Evolutionary conservation across 2,113 vertebrate species (phyloP).

Genomic region (Ctenomys sociabilis): DNA sequence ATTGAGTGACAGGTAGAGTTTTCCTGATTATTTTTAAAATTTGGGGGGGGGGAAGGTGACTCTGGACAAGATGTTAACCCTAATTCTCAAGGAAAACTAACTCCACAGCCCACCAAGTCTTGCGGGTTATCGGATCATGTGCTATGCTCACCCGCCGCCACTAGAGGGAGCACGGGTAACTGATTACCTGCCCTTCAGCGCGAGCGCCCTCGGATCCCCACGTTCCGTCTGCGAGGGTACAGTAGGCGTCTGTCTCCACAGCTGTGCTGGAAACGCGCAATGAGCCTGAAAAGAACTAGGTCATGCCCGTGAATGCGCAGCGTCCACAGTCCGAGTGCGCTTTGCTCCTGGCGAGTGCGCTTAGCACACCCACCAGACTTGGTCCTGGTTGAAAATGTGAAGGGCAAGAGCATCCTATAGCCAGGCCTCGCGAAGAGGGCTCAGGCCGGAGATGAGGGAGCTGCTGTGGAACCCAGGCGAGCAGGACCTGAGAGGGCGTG

Average conservation of each 20-base stretch:
- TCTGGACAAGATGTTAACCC: neutral
- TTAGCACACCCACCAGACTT: accelerated
- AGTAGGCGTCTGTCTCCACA: neutral
- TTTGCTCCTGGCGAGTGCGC: neutral
- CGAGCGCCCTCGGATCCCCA: neutral
- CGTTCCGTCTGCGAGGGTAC: neutral
- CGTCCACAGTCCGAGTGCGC: neutral
- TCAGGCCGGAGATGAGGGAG: no score
- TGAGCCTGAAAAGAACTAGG: neutral
- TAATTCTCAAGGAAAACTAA: neutral
- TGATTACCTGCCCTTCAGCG: neutral
- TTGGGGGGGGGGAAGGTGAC: neutral
- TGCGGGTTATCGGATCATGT: neutral
- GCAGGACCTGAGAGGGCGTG: accelerated
- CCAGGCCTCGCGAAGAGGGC: neutral
- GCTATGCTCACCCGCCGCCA: neutral
- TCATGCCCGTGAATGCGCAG: neutral
- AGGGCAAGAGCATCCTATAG: neutral
- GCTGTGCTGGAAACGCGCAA: neutral
- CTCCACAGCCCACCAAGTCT: no score
- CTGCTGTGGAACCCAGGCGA: neutral
- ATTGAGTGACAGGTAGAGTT: neutral
- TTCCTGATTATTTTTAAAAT: neutral
- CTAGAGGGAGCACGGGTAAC: constrained; percentile 68
- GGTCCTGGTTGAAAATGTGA: neutral